phyloP scores from a whole-genome alignment of 2,113 vertebrate genomes.

The Garra rufa region DNA sequence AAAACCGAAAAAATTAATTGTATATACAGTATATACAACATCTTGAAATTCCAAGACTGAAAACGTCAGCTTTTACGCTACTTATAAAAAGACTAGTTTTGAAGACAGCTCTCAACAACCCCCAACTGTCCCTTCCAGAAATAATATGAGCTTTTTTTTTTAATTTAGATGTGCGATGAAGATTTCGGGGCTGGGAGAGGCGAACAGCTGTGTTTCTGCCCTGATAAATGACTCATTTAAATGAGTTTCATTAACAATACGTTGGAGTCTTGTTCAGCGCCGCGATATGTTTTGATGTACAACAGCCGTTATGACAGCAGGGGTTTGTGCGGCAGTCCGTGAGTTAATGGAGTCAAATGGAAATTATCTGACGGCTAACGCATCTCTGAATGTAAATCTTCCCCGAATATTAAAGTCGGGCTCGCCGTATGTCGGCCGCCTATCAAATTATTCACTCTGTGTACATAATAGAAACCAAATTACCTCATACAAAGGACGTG shows the following conservation, averaged over 20 bases:
- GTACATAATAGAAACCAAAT: not conserved
- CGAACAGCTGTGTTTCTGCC: conserved; percentile 43
- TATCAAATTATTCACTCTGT: not conserved
- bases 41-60: not conserved
- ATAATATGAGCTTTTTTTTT: conserved; percentile 4
- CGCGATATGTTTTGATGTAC: conserved; percentile 21
- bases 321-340: not conserved
- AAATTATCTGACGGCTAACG: conserved; percentile 36
- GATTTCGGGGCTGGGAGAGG: conserved; percentile 8
- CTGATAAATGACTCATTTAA: conserved; percentile 45
- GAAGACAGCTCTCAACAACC: not conserved
- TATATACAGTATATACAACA: too few relatives aligned
- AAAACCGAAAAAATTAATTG: too few relatives aligned
- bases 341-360: conserved; percentile 33
- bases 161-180: conserved; percentile 35
- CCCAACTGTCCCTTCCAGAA: not conserved
- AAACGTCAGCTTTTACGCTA: not conserved
- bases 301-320: conserved; percentile 37
- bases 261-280: not conserved
- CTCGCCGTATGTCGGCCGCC: not conserved
- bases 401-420: not conserved
- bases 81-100: not conserved
- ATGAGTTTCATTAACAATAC: conserved; percentile 37
- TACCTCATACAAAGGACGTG: not conserved
- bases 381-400: conserved; percentile 18